Base-by-base conservation (phyloP, 2,888 invertebrate genomes). In the Rhagonycha lutea region DNA sequence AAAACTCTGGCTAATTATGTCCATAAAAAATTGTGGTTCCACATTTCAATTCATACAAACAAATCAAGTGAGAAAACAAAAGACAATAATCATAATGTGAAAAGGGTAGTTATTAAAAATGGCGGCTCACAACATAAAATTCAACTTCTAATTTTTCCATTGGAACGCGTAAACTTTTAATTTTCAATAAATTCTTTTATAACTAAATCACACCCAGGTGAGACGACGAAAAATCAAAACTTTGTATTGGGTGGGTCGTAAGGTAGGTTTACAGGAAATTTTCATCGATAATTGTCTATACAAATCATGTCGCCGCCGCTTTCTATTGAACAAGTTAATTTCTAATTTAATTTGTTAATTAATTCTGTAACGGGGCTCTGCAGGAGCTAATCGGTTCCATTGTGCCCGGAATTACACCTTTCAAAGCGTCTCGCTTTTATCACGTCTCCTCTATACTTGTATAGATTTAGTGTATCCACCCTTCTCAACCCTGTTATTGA, bases 341-440 rank as follows among this genome's bases (percentile, higher is more conserved):
- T 88, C 88, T 88, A 89, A 89, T 88, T 88, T 88, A 88, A 88
- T 89, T 89, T 87, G 88, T 88, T 89, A 88, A 89, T 89, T 88
- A 88, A 88, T 88, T 88, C 87, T 84, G 86, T 85, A 87, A 85
- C 85, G 82, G 80, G 83, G 83, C 86, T 83, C 85, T 84, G 84
- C 86, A 86, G 86, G 86, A 85, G 86, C 86, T 87, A 87, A 87
- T 87, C 87, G 87, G 84, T 86, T 86, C 84, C 83, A 87, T 87
- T 87, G 87, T 87, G 82, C 81, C 79, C 83, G 85, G 85, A 87
- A 87, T 87, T 87, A 87, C 86, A 85, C 85, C 85, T 86, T 86
- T 85, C 82, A 81, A 84, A 82, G 80, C 78, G 79, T 81, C 80
- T 74, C 78, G 79, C 79, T 79, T 80, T 79, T 80, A 81, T 81